Base-by-base conservation (phyloP, 2,888 invertebrate species). In the Creontiades dilutus region DNA sequence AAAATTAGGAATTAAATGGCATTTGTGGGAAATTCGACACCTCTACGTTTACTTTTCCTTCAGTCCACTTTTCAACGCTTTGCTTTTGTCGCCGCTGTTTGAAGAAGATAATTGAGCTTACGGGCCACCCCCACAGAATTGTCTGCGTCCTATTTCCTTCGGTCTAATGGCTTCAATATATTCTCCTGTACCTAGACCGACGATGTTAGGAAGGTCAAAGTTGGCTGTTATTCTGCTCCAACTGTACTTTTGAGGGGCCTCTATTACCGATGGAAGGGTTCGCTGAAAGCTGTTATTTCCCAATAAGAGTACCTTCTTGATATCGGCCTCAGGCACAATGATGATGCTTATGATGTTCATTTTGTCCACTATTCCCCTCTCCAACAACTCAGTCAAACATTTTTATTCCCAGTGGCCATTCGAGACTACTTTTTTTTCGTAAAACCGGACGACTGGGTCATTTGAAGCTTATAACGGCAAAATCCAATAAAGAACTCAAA, bases 151-250 rank as follows among this genome's bases (percentile, higher is more conserved):
- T 86, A 86, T 76, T 86, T 86, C 86, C 48, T 23, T 85, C 86
- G 86, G 47, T 86, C 75, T 86, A 86, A 86, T 86, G 75, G 86
- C 86, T 86, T 28, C 86, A 75, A 86, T 86, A 86, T 86, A 86
- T 86, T 76, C 76, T 23, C 85, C 68, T n/a, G 37, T 80, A 80
- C 48, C 82, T 82, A 47, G 68, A 57, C n/a, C n/a, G 23, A 68
- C 23, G 68, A 23, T 68, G 23, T 68, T 68, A 47, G 78, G 78
- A 14, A n/a, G 78, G 78, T 80, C 78, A 19, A 75, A 76, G 12
- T 76, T 27, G 76, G 23, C 19, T 80, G 46, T 46, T 46, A 23
- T 27, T 19, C 78, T 47, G 28, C 78, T 68, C 23, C 23, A 13
- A 68, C n/a, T 23, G 68, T 23, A 68, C 12, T 68, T 68, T 68